phyloP scores from a whole-genome alignment of 2,797 vertebrate genomes.

The Dryobates pubescens region DNA sequence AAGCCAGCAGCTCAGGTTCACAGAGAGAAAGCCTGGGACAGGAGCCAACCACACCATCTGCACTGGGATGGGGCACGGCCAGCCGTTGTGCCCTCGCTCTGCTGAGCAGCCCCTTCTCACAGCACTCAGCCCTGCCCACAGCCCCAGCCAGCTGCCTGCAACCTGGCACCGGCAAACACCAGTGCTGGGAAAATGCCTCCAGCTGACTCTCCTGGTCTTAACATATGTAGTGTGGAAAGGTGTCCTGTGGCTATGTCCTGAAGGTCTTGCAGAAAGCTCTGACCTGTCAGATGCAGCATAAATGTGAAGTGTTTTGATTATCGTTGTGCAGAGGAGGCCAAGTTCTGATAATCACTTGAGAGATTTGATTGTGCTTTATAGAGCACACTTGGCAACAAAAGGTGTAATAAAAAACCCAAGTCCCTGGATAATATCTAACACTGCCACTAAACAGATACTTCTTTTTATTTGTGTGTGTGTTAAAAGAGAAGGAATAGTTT shows the following conservation, averaged over 20 bases:
- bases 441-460: neutral
- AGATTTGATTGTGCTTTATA: neutral
- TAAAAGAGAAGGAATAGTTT: neutral
- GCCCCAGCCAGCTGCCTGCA: neutral
- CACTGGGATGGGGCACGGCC: neutral
- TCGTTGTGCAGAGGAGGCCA: neutral
- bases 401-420: neutral
- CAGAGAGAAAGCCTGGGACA: neutral
- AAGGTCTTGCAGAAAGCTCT: neutral
- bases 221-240: fast-evolving
- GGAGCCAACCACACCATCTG: constrained; percentile 35
- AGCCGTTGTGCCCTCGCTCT: neutral
- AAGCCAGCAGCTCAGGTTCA: neutral
- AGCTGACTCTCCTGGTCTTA: neutral
- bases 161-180: neutral
- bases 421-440: neutral
- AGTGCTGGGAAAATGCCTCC: neutral
- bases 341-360: neutral
- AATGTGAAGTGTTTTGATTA: neutral
- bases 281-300: neutral
- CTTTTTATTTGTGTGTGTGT: neutral
- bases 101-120: neutral
- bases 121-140: neutral
- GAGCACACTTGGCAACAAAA: neutral
- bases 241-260: neutral